Evolutionary conservation across 2,113 vertebrate genomes (phyloP), one percentile per base, ranked within the genome.

Genomic region (Silurus asotus): DNA sequence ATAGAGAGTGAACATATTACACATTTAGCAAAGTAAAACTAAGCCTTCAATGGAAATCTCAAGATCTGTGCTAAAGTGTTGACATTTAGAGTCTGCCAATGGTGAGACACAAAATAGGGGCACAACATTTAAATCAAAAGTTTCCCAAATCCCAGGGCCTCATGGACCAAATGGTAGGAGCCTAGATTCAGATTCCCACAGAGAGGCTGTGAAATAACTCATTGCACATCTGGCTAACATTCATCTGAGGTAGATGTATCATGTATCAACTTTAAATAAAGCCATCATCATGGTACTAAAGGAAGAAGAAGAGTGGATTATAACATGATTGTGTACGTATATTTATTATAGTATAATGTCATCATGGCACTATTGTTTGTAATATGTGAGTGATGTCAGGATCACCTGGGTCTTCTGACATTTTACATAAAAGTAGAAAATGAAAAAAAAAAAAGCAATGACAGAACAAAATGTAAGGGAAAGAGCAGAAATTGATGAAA

Each of bases 211-310:
- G 78, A 81, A 86, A 81, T 62, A 86, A 67, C 56, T 86, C 58
- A 74, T 86, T 86, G 77, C 78, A 86, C 85, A 86, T 86, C 85
- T 86, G 78, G 85, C 78, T 74, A 81, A 61, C 67, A 86, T 80
- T 86, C 85, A 86, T 81, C 37, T 62, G 56, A 86, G 78, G 78
- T 74, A 59, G 37, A 61, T 81, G 85, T 65, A 86, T 86, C 55
- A 59, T 74, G 78, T 86, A 67, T 86, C 56, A 74, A 53, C 77
- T 86, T 74, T 74, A 58, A 81, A 81, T 81, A 74, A 84, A 81
- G 51, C 76, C 14, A 81, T 86, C 77, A 85, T 48, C 49, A 14
- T 59, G 64, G 64, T 70, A 17, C 67, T 86, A 81, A 62, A 55
- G 75, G 14, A 28, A 78, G 62, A 59, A 28, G 15, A 48, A 56